A percentile compares a stretch with the other conserved stretches of the same genome.
Evolutionary conservation across 2,888 invertebrate genomes (phyloP).

Genomic region (Isotomurus palustris): DNA sequence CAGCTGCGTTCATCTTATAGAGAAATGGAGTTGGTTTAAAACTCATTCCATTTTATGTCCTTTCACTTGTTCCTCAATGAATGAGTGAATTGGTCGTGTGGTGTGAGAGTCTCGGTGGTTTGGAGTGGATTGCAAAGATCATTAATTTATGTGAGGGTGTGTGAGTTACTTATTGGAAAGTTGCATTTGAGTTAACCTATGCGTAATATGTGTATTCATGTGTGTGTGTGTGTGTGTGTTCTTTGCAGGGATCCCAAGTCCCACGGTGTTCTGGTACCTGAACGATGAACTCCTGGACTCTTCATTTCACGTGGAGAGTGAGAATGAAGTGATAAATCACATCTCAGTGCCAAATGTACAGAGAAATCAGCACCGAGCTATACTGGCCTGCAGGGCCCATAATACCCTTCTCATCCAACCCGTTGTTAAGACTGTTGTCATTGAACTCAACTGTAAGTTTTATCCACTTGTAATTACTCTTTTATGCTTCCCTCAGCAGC

Average conservation of each 20-base stretch:
- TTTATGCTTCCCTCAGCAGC: too few relatives aligned
- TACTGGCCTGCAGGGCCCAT: conserved; percentile 40
- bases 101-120: background rate
- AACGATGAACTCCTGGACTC: conserved; percentile 42
- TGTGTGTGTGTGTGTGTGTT: conserved; percentile 3
- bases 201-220: conserved; percentile 2
- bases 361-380: conserved; percentile 42
- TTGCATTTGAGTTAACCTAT: conserved; percentile 11
- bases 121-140: conserved; percentile 16
- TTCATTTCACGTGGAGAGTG: conserved; percentile 38
- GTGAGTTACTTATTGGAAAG: conserved; percentile 7
- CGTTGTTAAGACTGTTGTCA: conserved; percentile 45
- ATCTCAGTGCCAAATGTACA: conserved; percentile 46
- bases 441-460: conserved; percentile 46
- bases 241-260: conserved; percentile 37
- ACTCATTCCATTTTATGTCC: too few relatives aligned
- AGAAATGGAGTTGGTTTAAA: too few relatives aligned
- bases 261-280: conserved; percentile 45
- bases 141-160: conserved; percentile 25
- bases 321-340: conserved; percentile 46
- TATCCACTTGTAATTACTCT: background rate
- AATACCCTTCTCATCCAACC: conserved; percentile 41
- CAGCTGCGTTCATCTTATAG: too few relatives aligned
- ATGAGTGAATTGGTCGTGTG: too few relatives aligned
- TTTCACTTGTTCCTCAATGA: too few relatives aligned